Conservation (phyloP, 2,888 invertebrate genomes). For the Drosophila cognata region DNA sequence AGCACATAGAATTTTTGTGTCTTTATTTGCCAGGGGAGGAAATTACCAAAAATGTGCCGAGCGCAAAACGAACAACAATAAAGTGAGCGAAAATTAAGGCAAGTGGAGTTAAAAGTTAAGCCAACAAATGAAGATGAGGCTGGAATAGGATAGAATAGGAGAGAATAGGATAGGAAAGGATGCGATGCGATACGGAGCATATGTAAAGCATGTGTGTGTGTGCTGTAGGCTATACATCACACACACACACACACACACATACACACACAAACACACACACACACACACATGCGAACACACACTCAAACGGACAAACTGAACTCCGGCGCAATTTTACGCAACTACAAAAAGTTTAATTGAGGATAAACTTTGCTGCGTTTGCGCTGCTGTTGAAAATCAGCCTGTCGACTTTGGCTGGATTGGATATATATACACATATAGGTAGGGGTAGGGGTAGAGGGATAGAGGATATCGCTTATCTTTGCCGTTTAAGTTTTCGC, state of each 20-base stretch:
- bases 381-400: slow-evolving; percentile 74
- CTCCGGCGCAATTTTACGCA: slow-evolving; percentile 70
- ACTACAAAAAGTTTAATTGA: slow-evolving; percentile 78
- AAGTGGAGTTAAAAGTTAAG: slow-evolving; percentile 78
- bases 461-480: slow-evolving; percentile 54
- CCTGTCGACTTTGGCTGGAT: slow-evolving; percentile 41
- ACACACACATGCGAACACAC: slow-evolving; percentile 14
- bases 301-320: slow-evolving; percentile 49
- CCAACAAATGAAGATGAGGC: slow-evolving; percentile 68
- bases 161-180: neutral
- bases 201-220: neutral
- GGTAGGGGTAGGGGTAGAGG: neutral
- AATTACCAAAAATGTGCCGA: slow-evolving; percentile 74
- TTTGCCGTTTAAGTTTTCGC: slow-evolving; percentile 70
- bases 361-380: slow-evolving; percentile 77
- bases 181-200: neutral
- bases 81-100: slow-evolving; percentile 66
- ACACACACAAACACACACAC: slow-evolving; percentile 2
- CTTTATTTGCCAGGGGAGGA: slow-evolving; percentile 52
- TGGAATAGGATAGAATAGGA: slow-evolving; percentile 1
- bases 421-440: neutral
- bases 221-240: too few relatives aligned
- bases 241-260: slow-evolving; percentile 2
- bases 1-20: slow-evolving; percentile 37
- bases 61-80: slow-evolving; percentile 63